Conservation (phyloP, 53 echinoderm and acorn worm species). For the Temnopleurus reevesii region DNA sequence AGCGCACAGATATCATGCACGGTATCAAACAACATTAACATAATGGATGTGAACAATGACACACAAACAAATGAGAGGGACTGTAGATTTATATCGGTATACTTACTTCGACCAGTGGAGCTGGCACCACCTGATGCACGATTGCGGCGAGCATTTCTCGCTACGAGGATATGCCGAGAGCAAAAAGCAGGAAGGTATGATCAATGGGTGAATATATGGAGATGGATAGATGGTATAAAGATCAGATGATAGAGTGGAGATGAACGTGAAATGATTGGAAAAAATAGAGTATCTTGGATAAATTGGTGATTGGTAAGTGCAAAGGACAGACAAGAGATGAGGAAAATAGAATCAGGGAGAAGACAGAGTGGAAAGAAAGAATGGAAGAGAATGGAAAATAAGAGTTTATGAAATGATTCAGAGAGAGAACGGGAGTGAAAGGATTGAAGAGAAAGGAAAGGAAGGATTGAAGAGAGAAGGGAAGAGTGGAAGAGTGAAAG, state of each 20-base stretch:
- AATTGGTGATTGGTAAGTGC: neutral
- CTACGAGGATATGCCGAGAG: slow-evolving; percentile 35
- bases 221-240: slow-evolving; percentile 7
- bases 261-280: neutral
- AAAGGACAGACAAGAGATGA: neutral
- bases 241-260: too few species aligned
- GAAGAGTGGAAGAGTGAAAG: neutral
- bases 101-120: slow-evolving; percentile 34
- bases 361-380: neutral
- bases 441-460: neutral
- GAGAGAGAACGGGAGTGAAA: neutral
- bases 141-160: slow-evolving; percentile 50
- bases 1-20: slow-evolving; percentile 1
- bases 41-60: neutral
- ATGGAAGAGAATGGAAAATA: neutral
- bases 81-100: neutral
- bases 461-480: neutral
- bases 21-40: neutral
- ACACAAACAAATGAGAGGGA: slow-evolving; percentile 34
- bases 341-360: too few species aligned
- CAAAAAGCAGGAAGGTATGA: slow-evolving; percentile 37
- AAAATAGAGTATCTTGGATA: neutral
- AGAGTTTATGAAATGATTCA: neutral
- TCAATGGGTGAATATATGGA: neutral
- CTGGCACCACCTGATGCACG: slow-evolving; percentile 19